These are phyloP conservation scores for Malthinus flaveolus DNA, from an alignment of 2,888 invertebrate genomes.

Conservation along the genomic window DNA sequence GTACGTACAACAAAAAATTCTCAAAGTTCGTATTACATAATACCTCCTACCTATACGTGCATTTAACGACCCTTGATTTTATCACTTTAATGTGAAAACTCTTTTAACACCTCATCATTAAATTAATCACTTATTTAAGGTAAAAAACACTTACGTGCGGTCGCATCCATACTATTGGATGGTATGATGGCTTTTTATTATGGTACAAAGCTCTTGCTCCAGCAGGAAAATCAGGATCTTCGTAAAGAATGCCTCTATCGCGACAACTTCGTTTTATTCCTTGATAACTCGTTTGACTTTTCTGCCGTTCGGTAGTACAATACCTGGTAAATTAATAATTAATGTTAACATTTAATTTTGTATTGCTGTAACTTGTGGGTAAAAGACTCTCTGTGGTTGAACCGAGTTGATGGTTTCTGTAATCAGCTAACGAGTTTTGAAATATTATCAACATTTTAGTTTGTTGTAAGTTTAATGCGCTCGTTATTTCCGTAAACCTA, in stretches of 20 bases:
- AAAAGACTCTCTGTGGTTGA: background rate
- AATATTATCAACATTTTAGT: background rate
- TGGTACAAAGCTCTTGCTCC: constrained; percentile 59
- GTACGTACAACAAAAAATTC: constrained; percentile 4
- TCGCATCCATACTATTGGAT: constrained; percentile 66
- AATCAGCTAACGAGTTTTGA: constrained; percentile 12
- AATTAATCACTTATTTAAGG: background rate
- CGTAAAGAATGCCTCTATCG: constrained; percentile 62
- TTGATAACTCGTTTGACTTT: constrained; percentile 54
- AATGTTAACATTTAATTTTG: background rate
- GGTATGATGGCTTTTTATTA: constrained; percentile 60
- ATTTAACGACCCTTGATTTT: constrained; percentile 17
- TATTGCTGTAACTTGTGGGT: background rate
- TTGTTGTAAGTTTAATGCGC: background rate
- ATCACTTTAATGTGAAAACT: constrained; percentile 7
- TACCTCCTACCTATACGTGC: constrained; percentile 13
- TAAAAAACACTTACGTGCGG: constrained; percentile 64
- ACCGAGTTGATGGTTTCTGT: constrained; percentile 14
- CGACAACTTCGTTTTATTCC: constrained; percentile 59
- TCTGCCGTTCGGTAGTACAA: constrained; percentile 57
- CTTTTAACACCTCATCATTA: constrained; percentile 16
- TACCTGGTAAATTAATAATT: constrained; percentile 52
- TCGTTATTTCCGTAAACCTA: too few relatives aligned
- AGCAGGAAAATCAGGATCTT: constrained; percentile 66
- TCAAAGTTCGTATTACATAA: constrained; percentile 19